Base-by-base conservation (phyloP, 2,113 vertebrate genomes). In the Aldabrachelys gigantea region DNA sequence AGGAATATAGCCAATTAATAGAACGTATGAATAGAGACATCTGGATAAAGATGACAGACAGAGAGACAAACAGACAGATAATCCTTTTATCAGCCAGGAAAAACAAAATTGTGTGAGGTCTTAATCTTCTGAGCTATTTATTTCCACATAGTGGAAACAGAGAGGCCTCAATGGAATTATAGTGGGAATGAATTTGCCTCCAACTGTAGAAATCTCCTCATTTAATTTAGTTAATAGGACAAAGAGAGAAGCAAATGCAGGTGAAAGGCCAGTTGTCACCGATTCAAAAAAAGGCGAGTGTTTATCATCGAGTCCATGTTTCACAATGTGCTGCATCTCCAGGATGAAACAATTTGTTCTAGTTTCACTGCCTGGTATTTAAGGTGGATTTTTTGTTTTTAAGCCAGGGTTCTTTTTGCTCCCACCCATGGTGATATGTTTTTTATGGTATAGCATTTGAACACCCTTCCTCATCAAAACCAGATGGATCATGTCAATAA, bases 361-460 rank as follows among this genome's bases (percentile, higher is more conserved):
- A 5, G 21, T 3, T 87, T 35, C 25, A 1, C 27, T 7, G 10
- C 17, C 65, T 9, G 21, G 0, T 19, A 24, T 41, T 89, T 78
- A 72, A 88, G 12, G 6, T 52, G 24, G 19, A 84, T 47, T 81
- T 88, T 86, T 25, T 16, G 47, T 4, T 6, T 90, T 91, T 84
- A 93, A 16, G 1, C 19, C 78, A 41, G 4, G 0, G 0, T 87
- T 56, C 7, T 78, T 86, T 44, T 35, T 7, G 41, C 2, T 5
- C 2, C 13, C 57, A 65, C 2, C 35, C 25, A 8, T 0, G 10
- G 17, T 0, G 0, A 17, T 31, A 4, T 1, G 1, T n/a, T 83
- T 82, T 79, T 38, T 4, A 31, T n/a, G 0, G 0, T 89, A 50
- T 49, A 76, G 10, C 16, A 76, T 93, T 89, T 80, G 38, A 25